Base-by-base conservation (phyloP, 2,888 invertebrate genomes). In the Eudasyphora cyanicolor region DNA sequence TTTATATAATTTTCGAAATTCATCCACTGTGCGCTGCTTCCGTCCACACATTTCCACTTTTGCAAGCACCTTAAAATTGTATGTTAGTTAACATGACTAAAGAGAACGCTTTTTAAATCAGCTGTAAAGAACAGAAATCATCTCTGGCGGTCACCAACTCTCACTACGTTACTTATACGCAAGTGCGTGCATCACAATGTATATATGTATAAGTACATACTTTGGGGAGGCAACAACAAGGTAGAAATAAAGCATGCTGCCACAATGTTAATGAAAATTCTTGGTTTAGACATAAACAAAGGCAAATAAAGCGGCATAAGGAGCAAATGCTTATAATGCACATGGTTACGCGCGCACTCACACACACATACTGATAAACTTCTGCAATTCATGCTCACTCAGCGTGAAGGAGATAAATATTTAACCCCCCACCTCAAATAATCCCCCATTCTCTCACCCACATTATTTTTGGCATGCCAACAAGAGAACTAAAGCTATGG, bases 401-500 rank as follows among this genome's bases (percentile, higher is more conserved):
- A 45, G 10, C n/a, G 19, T 17, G 0, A 54, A 70, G 10, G 42
- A 38, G 70, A 45, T n/a, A 74, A 69, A 71, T 45, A 14, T 75
- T 70, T 17, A 24, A 57, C 62, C 21, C 32, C 21, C 60, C 27
- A 29, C 12, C 29, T 24, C 12, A 35, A 35, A 35, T 7, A 35
- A 35, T 7, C 35, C 5, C 5, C 5, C 35, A 35, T 5, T 10
- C n/a, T n/a, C 5, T 5, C 35, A 35, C 3, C 45, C 10, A 45
- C 45, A 45, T 10, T 3, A 57, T 24, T 12, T 4, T 24, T 49
- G 27, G 24, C 69, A 70, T 54, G 76, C 51, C 74, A 71, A 60
- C 49, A 80, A 75, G 71, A n/a, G 35, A 75, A 51, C 75, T 71
- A 80, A 76, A 74, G 10, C 21, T 19, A 42, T 42, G 45, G 60